Evolutionary conservation across 1,140 invertebrate species (phyloP), one percentile per base, ranked within the genome.

Genomic region (Pectinophora gossypiella): DNA sequence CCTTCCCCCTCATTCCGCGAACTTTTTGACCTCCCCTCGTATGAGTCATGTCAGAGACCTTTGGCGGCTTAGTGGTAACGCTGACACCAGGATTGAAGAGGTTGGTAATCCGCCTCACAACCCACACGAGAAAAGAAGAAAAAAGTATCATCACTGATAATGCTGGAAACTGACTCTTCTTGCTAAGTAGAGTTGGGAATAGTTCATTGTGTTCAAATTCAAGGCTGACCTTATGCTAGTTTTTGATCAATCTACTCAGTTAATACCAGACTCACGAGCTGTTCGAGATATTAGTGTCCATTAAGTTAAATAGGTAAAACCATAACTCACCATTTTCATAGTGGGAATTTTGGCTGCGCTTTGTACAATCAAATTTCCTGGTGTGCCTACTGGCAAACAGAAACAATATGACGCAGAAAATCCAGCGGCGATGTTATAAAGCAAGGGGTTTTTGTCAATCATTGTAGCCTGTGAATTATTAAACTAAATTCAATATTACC

Each of bases 321-420:
- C 3, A 13, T 18, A 42, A 55, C 46, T 71, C 52, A 94, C 91
- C 90, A 96, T 95, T 75, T 95, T 93, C 62, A 86, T 86, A 0
- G 93, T 94, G 19, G 89, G 90, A 59, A 96, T 94, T 52, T 91
- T 91, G 5, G 92, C 94, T 36, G 93, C 93, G 19, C 93, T 93
- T 61, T 95, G 95, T 0, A 96, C 96, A 36, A 99, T 94, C 0
- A 97, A 95, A 85, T 99, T 99, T 0, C 97, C 97, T 0, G 97
- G 96, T 1, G 93, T 93, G 1, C 91, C 90, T 0, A 97, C 95
- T 1, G 96, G 96, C 50, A 92, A 70, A 54, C 83, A 80, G 71
- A 92, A 94, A 4, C 91, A 90, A 69, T 89, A 96, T 0, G 95
- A 96, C 60, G 94, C 94, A 7, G 91, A 90, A 19, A 94, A 69